Conservation (phyloP, 2,113 vertebrate species). For the Vimba vimba region DNA sequence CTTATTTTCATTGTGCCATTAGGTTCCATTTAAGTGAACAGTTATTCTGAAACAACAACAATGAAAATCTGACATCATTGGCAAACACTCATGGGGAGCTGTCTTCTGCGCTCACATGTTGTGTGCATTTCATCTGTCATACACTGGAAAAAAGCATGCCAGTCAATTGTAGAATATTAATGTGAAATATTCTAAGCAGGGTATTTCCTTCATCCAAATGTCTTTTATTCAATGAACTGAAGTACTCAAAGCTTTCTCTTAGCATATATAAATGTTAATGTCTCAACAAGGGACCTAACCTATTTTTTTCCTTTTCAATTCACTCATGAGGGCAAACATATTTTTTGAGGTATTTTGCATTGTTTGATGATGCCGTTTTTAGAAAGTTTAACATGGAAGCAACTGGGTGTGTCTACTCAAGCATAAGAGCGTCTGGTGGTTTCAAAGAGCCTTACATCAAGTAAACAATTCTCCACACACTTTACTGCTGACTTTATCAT, state of each 20-base stretch:
- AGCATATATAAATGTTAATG: slow-evolving; percentile 66
- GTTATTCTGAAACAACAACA: not conserved
- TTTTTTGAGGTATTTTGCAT: slow-evolving; percentile 32
- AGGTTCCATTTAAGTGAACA: slow-evolving; percentile 1
- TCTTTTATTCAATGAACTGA: slow-evolving; percentile 46
- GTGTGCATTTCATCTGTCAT: slow-evolving; percentile 20
- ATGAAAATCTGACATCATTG: slow-evolving; percentile 46
- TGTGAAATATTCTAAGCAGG: slow-evolving; percentile 25
- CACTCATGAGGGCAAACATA: slow-evolving; percentile 6
- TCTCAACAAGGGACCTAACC: slow-evolving; percentile 60
- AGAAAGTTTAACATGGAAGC: slow-evolving; percentile 12
- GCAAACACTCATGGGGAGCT: not conserved
- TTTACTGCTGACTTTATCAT: not conserved
- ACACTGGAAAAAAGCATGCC: not conserved
- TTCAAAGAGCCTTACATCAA: slow-evolving; percentile 15
- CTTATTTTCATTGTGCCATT: not conserved
- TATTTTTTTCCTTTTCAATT: slow-evolving; percentile 53
- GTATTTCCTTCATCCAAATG: not conserved
- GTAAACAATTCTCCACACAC: slow-evolving; percentile 33
- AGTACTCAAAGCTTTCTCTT: slow-evolving; percentile 50
- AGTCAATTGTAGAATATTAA: slow-evolving; percentile 13
- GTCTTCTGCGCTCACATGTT: not conserved
- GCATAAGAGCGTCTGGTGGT: slow-evolving; percentile 46
- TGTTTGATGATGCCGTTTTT: slow-evolving; percentile 31
- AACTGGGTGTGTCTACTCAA: slow-evolving; percentile 6